Percentiles rank a stretch among this genome's conserved stretches.
Conservation (phyloP, 2,113 vertebrate species). For the Tringa solitaria region DNA sequence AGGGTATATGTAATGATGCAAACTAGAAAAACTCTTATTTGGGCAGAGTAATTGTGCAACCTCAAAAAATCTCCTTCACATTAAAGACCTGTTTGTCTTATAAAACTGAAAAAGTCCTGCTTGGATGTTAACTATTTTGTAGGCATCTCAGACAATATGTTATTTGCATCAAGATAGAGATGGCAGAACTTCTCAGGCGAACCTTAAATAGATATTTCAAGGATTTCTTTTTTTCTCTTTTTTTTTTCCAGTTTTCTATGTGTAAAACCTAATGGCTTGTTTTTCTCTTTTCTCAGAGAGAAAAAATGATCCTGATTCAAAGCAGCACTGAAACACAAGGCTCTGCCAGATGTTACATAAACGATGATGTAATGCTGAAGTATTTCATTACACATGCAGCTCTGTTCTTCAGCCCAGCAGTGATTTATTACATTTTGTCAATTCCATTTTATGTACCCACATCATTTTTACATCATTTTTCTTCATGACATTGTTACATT, state of each 20-base stretch:
- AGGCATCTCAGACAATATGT: neutral
- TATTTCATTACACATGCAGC: constrained; percentile 78
- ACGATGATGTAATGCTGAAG: constrained; percentile 77
- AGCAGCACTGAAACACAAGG: constrained; percentile 70
- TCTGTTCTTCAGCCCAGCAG: constrained; percentile 69
- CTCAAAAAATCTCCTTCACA: neutral
- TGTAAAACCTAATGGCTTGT: constrained; percentile 55
- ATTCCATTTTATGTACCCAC: constrained; percentile 73
- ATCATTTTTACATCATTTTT: constrained; percentile 80
- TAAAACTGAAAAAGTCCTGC: neutral
- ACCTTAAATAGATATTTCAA: constrained; percentile 10
- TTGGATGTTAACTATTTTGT: neutral
- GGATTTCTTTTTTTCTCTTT: neutral
- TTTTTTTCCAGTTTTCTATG: constrained; percentile 17
- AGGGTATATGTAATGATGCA: neutral
- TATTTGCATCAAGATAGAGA: neutral
- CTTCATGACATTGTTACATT: constrained; percentile 75
- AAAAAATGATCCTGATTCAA: constrained; percentile 60
- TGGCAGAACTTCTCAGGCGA: neutral
- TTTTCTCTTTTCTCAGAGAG: constrained; percentile 7
- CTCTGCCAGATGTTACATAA: constrained; percentile 79
- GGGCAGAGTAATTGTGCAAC: neutral
- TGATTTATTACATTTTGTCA: constrained; percentile 80
- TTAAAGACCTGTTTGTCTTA: neutral
- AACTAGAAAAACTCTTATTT: constrained; percentile 6